These are phyloP conservation scores for Hylyphantes graminicola DNA, from an alignment of 1,140 invertebrate species.

Conservation along the genomic window DNA sequence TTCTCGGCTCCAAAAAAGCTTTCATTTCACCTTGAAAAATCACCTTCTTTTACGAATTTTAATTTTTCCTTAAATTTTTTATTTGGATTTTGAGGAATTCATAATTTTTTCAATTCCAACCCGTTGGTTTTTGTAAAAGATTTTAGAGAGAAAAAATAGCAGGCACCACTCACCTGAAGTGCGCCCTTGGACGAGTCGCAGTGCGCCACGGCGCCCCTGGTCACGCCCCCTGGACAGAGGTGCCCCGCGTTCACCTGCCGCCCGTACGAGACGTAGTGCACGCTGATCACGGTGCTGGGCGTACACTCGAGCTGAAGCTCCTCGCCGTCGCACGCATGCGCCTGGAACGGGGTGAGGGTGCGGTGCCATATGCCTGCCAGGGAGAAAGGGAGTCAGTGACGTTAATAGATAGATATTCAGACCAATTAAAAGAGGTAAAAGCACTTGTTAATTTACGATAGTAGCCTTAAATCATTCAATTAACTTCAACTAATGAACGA, in stretches of 20 bases:
- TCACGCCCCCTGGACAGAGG: slow-evolving; percentile 6
- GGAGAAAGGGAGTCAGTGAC: not conserved
- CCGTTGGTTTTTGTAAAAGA: not conserved
- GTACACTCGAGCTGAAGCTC: slow-evolving; percentile 85
- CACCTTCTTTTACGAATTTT: too few relatives aligned
- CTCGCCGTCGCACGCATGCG: slow-evolving; percentile 87
- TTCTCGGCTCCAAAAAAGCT: too few relatives aligned
- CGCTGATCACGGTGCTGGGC: slow-evolving; percentile 84
- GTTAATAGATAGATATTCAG: not conserved
- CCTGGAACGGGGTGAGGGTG: slow-evolving; percentile 86
- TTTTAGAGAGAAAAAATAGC: not conserved
- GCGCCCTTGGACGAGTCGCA: not conserved
- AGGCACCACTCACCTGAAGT: not conserved
- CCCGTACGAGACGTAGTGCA: slow-evolving; percentile 79
- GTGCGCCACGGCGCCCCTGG: not conserved
- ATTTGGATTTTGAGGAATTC: too few relatives aligned
- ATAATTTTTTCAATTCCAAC: too few relatives aligned
- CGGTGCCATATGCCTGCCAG: slow-evolving; percentile 74
- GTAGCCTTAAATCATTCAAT: too few relatives aligned
- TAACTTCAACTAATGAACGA: too few relatives aligned
- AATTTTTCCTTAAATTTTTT: too few relatives aligned
- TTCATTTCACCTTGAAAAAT: too few relatives aligned
- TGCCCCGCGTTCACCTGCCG: slow-evolving; percentile 46
- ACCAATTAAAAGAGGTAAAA: not conserved
- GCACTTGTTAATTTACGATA: not conserved